These are phyloP conservation scores for Erpetoichthys calabaricus DNA, from an alignment of 2,797 vertebrate genomes.

Conservation along the genomic window DNA sequence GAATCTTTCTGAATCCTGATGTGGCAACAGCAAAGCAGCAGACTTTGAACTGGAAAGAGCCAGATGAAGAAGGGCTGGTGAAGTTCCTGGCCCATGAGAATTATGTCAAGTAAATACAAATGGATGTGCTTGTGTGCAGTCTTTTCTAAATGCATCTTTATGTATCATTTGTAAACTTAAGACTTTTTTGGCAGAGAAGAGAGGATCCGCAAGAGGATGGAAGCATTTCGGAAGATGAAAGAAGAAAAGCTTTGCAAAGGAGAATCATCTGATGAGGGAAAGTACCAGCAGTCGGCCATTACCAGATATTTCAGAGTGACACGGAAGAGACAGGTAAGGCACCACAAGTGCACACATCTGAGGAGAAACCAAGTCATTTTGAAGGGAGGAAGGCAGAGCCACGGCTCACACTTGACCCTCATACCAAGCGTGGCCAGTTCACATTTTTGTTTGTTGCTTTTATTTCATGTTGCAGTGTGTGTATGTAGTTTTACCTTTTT, in stretches of 20 bases:
- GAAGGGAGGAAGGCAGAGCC: too few relatives aligned
- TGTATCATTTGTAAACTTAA: neutral
- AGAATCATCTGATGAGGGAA: conserved; percentile 20
- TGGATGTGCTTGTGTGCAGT: neutral
- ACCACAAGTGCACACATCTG: neutral
- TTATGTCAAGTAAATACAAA: conserved; percentile 36
- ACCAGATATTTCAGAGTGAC: conserved; percentile 46
- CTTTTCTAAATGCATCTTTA: neutral
- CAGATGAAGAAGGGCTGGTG: conserved; percentile 52
- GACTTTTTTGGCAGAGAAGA: conserved; percentile 29
- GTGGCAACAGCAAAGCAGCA: neutral
- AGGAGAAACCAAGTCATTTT: too few relatives aligned
- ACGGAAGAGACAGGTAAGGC: conserved; percentile 32
- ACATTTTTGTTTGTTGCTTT: too few relatives aligned
- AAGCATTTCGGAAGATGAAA: conserved; percentile 36
- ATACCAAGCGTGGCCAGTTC: too few relatives aligned
- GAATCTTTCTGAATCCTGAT: conserved; percentile 44
- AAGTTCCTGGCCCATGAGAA: conserved; percentile 39
- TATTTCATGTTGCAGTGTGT: too few relatives aligned
- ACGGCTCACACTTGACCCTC: too few relatives aligned
- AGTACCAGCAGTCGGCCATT: conserved; percentile 35
- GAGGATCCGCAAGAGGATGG: conserved; percentile 37
- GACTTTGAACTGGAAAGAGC: conserved; percentile 39
- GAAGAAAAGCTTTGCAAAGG: conserved; percentile 20
- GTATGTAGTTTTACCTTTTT: too few relatives aligned